Base-by-base conservation (phyloP, 1,140 invertebrate species). In the Megalopta genalis region DNA sequence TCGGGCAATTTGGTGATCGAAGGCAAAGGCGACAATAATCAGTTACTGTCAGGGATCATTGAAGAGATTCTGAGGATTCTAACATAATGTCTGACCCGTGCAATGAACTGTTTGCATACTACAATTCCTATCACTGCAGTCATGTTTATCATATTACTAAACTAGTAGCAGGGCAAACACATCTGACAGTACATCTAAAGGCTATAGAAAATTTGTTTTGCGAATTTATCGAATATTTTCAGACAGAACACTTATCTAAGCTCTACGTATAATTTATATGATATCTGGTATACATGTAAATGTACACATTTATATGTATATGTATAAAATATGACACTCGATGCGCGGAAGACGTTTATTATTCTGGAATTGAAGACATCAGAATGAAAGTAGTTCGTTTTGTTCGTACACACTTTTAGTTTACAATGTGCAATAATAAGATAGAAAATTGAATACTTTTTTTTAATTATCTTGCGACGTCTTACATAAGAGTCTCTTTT, bases 21-120 rank as follows among this genome's bases (percentile, higher is more conserved):
- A 80, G 93, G 92, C 77, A 93, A 93, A 89, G 90, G 93, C 86
- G 91, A 93, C 88, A 93, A 91, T 88, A 90, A 90, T 63, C 86
- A 89, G 39, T 87, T 93, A n/a, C 82, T 93, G 32, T 86, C 85
- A 25, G 92, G 90, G 85, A 90, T 93, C 54, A 83, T 90, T 37
- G 87, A 90, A 23, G 93, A 93, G 77, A 92, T 93, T 71, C 75
- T 88, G 69, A 88, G 76, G 73, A 81, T 90, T 32, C 83, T 93
- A 66, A 78, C 85, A 83, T 90, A 86, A 90, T 81, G 52, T 62
- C 49, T 46, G 66, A 46, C 12, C 14, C 62, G 18, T 70, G 27
- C 76, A 70, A 21, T 66, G 60, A 67, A 82, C 39, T 85, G 67
- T 74, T 64, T 78, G 57, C 79, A 82, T 85, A 80, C 82, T 82